Conservation (phyloP, 2,888 invertebrate species). For the Onchidella celtica region DNA sequence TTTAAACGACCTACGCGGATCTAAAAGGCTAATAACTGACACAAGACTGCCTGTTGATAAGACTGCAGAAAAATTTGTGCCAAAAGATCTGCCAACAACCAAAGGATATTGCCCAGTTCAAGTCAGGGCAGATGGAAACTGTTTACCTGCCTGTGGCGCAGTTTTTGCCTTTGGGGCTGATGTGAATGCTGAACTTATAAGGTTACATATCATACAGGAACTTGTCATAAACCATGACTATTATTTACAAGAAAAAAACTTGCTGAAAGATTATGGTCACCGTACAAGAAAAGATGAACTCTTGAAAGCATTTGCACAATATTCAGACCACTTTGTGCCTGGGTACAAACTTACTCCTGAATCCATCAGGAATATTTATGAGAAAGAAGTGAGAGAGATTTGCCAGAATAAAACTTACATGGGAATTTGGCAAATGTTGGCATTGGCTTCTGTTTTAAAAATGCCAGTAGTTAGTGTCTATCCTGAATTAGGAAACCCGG, state of each 20-base stretch:
- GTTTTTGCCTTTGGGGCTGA: constrained; percentile 38
- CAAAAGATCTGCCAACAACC: background rate
- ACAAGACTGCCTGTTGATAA: constrained; percentile 1
- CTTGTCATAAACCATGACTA: constrained; percentile 9
- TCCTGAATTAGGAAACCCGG: constrained; percentile 42
- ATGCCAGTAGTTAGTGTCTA: constrained; percentile 40
- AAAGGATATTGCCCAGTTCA: background rate
- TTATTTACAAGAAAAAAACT: constrained; percentile 19
- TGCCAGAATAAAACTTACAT: constrained; percentile 3
- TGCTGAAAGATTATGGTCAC: background rate
- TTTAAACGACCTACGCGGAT: background rate
- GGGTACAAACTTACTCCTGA: background rate
- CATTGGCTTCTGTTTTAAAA: constrained; percentile 43
- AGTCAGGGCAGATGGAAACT: constrained; percentile 46
- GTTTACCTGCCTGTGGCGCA: constrained; percentile 42
- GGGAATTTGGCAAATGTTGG: constrained; percentile 43
- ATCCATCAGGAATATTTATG: background rate
- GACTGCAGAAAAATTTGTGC: background rate
- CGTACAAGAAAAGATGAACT: background rate
- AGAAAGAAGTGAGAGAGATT: constrained; percentile 18
- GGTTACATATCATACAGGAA: constrained; percentile 37
- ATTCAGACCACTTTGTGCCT: constrained; percentile 9
- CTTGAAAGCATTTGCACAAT: constrained; percentile 12
- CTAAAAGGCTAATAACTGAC: background rate
- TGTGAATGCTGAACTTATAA: constrained; percentile 15